Evolutionary conservation across 23 tunicate species (phyloP), one percentile per base, ranked within the genome.

Genomic region (Halocynthia roretzi): DNA sequence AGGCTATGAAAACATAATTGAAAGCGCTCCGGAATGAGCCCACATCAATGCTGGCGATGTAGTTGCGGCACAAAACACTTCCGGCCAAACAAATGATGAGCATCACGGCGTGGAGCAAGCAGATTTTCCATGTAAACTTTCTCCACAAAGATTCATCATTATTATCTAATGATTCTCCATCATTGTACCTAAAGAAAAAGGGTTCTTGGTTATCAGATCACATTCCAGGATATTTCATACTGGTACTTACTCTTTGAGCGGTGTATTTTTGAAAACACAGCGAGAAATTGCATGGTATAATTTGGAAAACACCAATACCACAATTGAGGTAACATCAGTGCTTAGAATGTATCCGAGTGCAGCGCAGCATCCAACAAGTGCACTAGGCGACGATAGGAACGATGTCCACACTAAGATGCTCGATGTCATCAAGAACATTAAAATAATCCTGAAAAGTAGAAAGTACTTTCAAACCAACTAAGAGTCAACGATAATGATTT

Each of bases 331-430:
- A 19, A 87, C 22, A 70, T 87, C 93, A 15, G 83, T 77, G 75
- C 93, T 87, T 6, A 87, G 65, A 12, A 87, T 57, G 82, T 74
- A 87, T 51, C 83, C 86, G 71, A 87, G 82, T 52, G 51, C 80
- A 50, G 78, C 80, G 11, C 77, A 60, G 60, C 44, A 80, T 15
- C 77, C 20, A 9, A 87, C 71, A 12, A 87, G 73, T 15, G 66
- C 67, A 7, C 8, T 61, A 5, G 53, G 52, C 53, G 65, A 67
- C 8, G 86, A 14, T 10, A 82, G 52, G 56, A 87, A 87, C 54
- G 81, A 63, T 23, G 78, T 78, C 8, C 86, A 86, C 71, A 80
- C 14, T 5, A 81, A 77, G 5, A 87, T 82, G 19, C 68, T 22
- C 5, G 85, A 84, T 11, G 93, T 70, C 40, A 87, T 10, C 19